These are phyloP conservation scores for Thermophis baileyi DNA, from an alignment of 2,113 vertebrate species.

Conservation along the genomic window DNA sequence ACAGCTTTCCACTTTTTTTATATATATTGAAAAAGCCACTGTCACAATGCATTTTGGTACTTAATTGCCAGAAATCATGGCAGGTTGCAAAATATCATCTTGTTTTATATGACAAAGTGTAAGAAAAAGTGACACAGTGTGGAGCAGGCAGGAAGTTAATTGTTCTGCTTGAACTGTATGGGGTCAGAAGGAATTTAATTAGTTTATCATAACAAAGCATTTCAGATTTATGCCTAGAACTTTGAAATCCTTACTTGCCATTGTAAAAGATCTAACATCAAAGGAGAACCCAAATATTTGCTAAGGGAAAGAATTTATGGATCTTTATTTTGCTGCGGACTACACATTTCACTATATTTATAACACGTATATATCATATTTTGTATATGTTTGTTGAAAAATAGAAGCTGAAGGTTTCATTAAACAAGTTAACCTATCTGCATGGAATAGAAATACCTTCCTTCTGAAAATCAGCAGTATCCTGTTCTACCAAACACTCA, in stretches of 20 bases:
- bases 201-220: slow-evolving; percentile 47
- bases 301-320: not conserved
- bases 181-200: slow-evolving; percentile 56
- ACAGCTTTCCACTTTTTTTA: not conserved
- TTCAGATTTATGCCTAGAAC: slow-evolving; percentile 42
- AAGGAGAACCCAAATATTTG: slow-evolving; percentile 13
- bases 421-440: not conserved
- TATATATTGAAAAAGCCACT: not conserved
- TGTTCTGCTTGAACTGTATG: slow-evolving; percentile 21
- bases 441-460: not conserved
- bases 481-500: not conserved
- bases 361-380: not conserved
- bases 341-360: not conserved
- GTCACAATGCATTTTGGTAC: not conserved
- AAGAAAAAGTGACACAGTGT: slow-evolving; percentile 37
- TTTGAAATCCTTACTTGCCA: slow-evolving; percentile 39
- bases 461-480: not conserved
- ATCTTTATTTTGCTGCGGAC: not conserved
- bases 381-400: not conserved
- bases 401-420: not conserved
- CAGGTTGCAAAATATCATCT: not conserved
- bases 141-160: slow-evolving; percentile 30
- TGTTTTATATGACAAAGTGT: slow-evolving; percentile 11
- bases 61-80: slow-evolving; percentile 6
- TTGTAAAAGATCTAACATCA: slow-evolving; percentile 27